Conservation (phyloP, 2,888 invertebrate genomes). For the Lasioglossum vierecki region DNA sequence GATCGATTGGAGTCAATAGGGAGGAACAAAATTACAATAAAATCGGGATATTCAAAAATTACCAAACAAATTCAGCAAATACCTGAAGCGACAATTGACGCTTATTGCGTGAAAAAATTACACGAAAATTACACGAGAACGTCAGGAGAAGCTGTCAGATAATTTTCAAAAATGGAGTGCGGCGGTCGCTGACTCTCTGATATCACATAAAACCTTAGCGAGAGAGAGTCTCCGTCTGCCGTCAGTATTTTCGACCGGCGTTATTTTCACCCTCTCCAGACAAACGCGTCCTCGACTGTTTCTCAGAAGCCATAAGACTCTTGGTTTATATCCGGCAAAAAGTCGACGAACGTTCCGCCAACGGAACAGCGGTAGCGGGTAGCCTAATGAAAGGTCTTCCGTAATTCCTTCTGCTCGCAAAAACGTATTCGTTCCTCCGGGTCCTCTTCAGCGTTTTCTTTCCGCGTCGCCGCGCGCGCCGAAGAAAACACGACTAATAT, state of each 20-base stretch:
- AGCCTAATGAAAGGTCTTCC: constrained; percentile 12
- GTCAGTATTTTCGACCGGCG: constrained; percentile 2
- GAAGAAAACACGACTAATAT: constrained; percentile 42
- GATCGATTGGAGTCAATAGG: not conserved
- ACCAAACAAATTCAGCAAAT: too few species aligned
- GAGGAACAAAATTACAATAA: too few species aligned
- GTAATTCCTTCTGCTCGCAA: not conserved
- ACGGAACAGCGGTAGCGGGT: not conserved
- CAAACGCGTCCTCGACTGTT: not conserved
- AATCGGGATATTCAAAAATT: too few species aligned
- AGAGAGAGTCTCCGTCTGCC: not conserved
- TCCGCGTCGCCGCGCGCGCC: not conserved
- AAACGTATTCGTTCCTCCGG: not conserved
- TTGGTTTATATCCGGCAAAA: not conserved
- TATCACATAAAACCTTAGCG: not conserved
- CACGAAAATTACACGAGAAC: too few species aligned
- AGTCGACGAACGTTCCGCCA: not conserved
- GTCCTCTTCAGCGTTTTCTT: not conserved
- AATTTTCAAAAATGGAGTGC: not conserved
- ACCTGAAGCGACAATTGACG: too few species aligned
- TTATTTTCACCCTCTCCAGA: constrained; percentile 14
- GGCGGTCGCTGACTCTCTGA: not conserved
- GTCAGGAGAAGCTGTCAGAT: not conserved
- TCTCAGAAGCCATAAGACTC: constrained; percentile 7
- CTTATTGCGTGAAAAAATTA: too few species aligned